phyloP scores from a whole-genome alignment of 2,113 vertebrate species.

The Gymnarchus niloticus region DNA sequence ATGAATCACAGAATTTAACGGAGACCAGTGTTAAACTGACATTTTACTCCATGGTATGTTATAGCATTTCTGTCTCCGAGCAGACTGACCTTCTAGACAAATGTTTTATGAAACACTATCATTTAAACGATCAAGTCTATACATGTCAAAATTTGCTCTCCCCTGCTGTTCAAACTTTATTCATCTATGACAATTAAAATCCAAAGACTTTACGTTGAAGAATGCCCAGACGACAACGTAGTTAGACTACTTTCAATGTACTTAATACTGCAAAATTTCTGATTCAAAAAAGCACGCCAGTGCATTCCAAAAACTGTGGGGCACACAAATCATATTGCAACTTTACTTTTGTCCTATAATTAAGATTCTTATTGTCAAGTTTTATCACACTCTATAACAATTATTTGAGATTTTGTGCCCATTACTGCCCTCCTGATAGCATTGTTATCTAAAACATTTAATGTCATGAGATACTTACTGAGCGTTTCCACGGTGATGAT shows the following conservation, averaged over 20 bases:
- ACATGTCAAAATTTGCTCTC: not conserved
- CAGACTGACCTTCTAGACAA: not conserved
- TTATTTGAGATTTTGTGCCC: no score
- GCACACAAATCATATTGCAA: not conserved
- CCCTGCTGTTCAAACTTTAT: not conserved
- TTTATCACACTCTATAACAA: not conserved
- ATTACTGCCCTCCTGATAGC: not conserved
- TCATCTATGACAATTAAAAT: not conserved
- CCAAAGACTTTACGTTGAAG: not conserved
- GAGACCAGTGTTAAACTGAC: not conserved
- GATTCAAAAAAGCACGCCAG: not conserved
- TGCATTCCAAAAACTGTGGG: not conserved
- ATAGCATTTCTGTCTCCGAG: not conserved
- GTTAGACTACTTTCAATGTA: not conserved
- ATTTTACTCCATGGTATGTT: not conserved
- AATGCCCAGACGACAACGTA: not conserved
- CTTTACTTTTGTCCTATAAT: not conserved
- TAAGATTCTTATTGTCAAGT: not conserved
- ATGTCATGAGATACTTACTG: constrained; percentile 59
- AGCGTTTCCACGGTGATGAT: constrained; percentile 81
- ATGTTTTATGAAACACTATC: not conserved
- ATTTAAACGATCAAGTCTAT: not conserved
- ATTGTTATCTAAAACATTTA: not conserved
- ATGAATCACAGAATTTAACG: not conserved
- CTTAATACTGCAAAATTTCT: not conserved